These are phyloP conservation scores for Ridgeia piscesae DNA, from an alignment of 1,140 invertebrate species.

Conservation along the genomic window DNA sequence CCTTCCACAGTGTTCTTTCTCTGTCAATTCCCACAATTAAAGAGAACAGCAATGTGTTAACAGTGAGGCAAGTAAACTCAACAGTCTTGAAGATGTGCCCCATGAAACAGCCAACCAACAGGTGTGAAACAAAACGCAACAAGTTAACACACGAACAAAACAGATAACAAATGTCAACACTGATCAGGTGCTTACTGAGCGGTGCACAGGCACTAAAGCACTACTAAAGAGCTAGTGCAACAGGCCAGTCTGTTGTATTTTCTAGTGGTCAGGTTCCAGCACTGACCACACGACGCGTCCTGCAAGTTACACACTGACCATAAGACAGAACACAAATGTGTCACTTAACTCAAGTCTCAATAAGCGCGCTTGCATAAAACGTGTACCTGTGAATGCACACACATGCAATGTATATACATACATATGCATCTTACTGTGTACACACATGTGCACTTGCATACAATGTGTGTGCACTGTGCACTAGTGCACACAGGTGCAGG, in stretches of 20 bases:
- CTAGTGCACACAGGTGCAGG: not conserved
- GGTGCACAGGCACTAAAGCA: not conserved
- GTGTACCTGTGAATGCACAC: no score
- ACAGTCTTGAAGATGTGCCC: not conserved
- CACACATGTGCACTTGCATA: no score
- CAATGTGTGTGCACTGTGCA: not conserved
- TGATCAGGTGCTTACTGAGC: not conserved
- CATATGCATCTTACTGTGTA: no score
- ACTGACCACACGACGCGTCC: not conserved
- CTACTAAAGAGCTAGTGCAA: not conserved
- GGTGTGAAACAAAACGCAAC: not conserved
- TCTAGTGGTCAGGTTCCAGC: not conserved
- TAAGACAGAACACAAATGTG: not conserved
- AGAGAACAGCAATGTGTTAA: not conserved
- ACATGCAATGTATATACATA: no score
- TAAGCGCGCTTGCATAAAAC: no score
- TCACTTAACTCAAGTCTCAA: no score
- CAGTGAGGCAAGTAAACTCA: not conserved
- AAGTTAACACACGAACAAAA: not conserved
- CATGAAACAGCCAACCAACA: not conserved
- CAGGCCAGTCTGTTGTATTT: not conserved
- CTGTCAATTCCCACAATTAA: not conserved
- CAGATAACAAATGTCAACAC: not conserved
- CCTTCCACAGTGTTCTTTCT: not conserved
- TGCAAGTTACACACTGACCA: not conserved